These are phyloP conservation scores for Cephonodes hylas DNA, from an alignment of 2,888 invertebrate genomes.

Conservation along the genomic window DNA sequence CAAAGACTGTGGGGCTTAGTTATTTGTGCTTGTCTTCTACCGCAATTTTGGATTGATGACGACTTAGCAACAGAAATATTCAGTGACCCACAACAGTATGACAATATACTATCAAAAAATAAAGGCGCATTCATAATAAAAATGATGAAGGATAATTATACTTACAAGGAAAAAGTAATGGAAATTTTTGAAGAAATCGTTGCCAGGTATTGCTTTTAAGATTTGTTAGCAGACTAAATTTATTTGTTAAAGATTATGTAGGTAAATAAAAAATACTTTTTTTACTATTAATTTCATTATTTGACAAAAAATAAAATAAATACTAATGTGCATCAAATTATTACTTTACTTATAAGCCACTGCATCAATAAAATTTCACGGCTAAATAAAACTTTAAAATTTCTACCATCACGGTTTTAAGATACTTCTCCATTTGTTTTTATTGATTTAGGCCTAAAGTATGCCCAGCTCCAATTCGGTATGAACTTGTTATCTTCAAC, in stretches of 20 bases:
- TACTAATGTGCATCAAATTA: no score
- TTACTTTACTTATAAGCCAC: no score
- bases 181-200: constrained; percentile 81
- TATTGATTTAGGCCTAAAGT: constrained; percentile 9
- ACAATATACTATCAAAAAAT: constrained; percentile 76
- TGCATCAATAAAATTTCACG: no score
- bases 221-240: constrained; percentile 20
- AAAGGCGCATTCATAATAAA: constrained; percentile 77
- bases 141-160: constrained; percentile 74
- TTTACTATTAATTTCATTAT: no score
- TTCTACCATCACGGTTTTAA: not conserved
- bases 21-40: constrained; percentile 78
- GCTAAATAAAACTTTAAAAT: not conserved
- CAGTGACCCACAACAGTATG: constrained; percentile 71
- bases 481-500: constrained; percentile 59
- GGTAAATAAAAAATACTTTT: not conserved
- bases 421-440: not conserved
- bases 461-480: constrained; percentile 47
- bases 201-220: constrained; percentile 61
- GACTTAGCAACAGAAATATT: constrained; percentile 70
- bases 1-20: constrained; percentile 79
- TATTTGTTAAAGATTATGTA: not conserved
- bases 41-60: constrained; percentile 76
- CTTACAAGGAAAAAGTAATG: constrained; percentile 74
- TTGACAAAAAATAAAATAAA: not conserved